These are phyloP conservation scores for Galemys pyrenaicus DNA, from an alignment of 2,113 vertebrate species.

Conservation along the genomic window DNA sequence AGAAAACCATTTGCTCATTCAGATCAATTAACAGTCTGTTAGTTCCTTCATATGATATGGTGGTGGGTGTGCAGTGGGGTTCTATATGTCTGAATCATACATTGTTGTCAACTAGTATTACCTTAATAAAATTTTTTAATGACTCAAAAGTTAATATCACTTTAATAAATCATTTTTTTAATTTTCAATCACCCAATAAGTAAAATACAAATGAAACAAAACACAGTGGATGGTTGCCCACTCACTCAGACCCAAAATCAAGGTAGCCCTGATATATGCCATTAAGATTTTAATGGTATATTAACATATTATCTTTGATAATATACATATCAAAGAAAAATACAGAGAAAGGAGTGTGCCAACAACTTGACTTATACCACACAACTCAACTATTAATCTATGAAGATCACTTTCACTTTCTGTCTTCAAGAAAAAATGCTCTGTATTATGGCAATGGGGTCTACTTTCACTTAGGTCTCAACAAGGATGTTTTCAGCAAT, in stretches of 20 bases:
- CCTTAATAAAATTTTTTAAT: too few species aligned
- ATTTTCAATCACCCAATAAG: neutral
- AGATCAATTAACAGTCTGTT: neutral
- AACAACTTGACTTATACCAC: neutral
- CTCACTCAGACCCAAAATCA: neutral
- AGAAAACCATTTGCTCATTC: neutral
- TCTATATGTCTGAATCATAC: too few species aligned
- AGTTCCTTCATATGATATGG: neutral
- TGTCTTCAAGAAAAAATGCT: slow-evolving; percentile 3
- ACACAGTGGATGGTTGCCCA: neutral
- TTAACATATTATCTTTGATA: too few species aligned
- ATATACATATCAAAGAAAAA: neutral
- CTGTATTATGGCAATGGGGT: neutral
- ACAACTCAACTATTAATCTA: neutral
- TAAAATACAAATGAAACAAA: slow-evolving; percentile 6
- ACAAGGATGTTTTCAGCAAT: neutral
- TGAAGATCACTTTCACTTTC: neutral
- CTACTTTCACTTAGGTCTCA: neutral
- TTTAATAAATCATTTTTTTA: too few species aligned
- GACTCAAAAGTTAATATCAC: too few species aligned
- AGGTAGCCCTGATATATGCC: neutral
- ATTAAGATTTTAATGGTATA: too few species aligned
- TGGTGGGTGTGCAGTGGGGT: too few species aligned
- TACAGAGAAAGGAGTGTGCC: neutral
- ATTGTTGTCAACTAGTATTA: too few species aligned